phyloP scores from a whole-genome alignment of 2,888 invertebrate genomes.

The Craniophora ligustri region DNA sequence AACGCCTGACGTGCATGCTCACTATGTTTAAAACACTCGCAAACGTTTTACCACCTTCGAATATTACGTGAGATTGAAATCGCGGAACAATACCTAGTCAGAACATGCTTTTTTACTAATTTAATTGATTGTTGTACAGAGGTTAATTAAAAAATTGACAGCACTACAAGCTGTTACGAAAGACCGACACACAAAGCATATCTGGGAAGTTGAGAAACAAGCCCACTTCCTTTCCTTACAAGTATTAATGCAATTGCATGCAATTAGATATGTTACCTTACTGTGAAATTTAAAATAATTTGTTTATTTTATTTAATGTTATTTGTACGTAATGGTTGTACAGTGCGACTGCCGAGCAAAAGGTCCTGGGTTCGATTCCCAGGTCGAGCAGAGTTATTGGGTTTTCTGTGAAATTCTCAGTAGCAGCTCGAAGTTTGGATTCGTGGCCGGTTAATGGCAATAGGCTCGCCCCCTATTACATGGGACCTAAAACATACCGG shows the following conservation, averaged over 20 bases:
- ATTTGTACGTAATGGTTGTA: too few relatives aligned
- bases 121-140: conserved; percentile 43
- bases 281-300: conserved; percentile 2
- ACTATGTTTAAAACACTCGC: conserved; percentile 18
- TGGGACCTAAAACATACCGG: too few relatives aligned
- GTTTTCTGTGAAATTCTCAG: too few relatives aligned
- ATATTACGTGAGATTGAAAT: conserved; percentile 52
- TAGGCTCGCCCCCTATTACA: too few relatives aligned
- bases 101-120: conserved; percentile 44
- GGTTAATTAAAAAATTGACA: conserved; percentile 35
- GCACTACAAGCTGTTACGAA: conserved; percentile 45
- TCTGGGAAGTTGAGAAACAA: conserved; percentile 58
- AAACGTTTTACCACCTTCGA: conserved; percentile 29
- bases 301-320: too few relatives aligned
- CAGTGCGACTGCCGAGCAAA: too few relatives aligned
- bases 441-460: too few relatives aligned
- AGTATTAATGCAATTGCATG: conserved; percentile 30
- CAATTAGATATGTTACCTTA: conserved; percentile 17
- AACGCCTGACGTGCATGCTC: conserved; percentile 14
- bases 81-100: conserved; percentile 36
- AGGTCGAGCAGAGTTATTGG: too few relatives aligned
- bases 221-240: conserved; percentile 46
- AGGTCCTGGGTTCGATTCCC: too few relatives aligned
- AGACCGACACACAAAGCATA: conserved; percentile 50
- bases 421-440: too few relatives aligned